Percentiles rank a stretch among this genome's conserved stretches.
Evolutionary conservation across 2,888 invertebrate genomes (phyloP).

Genomic region (Cryptus viduatorius): DNA sequence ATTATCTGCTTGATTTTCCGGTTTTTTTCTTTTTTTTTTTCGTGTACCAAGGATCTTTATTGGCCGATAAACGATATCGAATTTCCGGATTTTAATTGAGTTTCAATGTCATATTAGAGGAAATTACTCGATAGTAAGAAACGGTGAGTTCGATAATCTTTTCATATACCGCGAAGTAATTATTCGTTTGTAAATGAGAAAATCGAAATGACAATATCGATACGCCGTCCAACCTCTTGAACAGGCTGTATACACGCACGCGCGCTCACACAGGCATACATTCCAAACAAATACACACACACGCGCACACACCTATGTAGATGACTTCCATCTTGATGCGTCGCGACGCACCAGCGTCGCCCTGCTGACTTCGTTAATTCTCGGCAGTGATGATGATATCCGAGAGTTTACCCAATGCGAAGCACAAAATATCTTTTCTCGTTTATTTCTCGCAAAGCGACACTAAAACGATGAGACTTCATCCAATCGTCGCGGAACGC

Average conservation of each 20-base stretch:
- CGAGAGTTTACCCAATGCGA: not conserved
- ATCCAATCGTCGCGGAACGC: not conserved
- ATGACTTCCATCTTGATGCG: conserved; percentile 84
- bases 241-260: conserved; percentile 8
- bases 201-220: conserved; percentile 4
- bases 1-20: too few species aligned
- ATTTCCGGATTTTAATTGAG: too few species aligned
- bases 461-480: not conserved
- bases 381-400: conserved; percentile 67
- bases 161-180: not conserved
- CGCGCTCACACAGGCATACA: not conserved
- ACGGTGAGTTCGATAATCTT: not conserved
- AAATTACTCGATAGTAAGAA: too few species aligned
- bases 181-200: not conserved
- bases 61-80: too few species aligned
- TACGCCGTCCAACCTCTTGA: conserved; percentile 60
- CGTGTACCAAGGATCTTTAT: too few species aligned
- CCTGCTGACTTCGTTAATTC: conserved; percentile 10
- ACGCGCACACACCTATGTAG: conserved; percentile 82
- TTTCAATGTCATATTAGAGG: too few species aligned
- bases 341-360: conserved; percentile 71
- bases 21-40: too few species aligned
- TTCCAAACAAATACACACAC: conserved; percentile 25
- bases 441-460: not conserved
- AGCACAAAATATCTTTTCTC: not conserved